Conservation (phyloP, 2,888 invertebrate species). For the Cephus rjabovi region DNA sequence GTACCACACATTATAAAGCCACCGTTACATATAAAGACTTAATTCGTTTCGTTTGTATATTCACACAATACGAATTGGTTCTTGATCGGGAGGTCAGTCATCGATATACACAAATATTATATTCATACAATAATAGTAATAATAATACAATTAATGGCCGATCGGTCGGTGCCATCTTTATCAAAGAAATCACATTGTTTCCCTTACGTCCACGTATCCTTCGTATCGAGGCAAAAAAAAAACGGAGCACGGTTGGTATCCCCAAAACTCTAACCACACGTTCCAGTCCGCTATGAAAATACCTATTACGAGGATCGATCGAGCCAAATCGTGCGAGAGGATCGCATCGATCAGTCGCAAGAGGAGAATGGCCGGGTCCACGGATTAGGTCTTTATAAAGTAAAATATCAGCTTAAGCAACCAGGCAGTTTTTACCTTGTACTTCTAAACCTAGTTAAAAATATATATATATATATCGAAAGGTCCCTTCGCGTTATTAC, state of each 20-base stretch:
- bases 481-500: too few relatives aligned
- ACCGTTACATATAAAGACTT: slow-evolving; percentile 27
- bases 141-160: too few relatives aligned
- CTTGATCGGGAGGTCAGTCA: not conserved
- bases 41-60: slow-evolving; percentile 25
- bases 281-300: slow-evolving; percentile 27
- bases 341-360: slow-evolving; percentile 19
- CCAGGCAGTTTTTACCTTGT: slow-evolving; percentile 24
- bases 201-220: too few relatives aligned
- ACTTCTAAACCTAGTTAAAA: slow-evolving; percentile 17
- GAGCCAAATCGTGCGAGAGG: not conserved
- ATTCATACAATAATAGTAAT: too few relatives aligned
- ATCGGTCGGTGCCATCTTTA: too few relatives aligned
- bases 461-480: slow-evolving; percentile 7
- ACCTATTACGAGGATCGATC: slow-evolving; percentile 22
- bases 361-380: slow-evolving; percentile 24
- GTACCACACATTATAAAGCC: not conserved
- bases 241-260: too few relatives aligned
- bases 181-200: too few relatives aligned
- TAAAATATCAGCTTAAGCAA: slow-evolving; percentile 25
- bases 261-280: slow-evolving; percentile 26
- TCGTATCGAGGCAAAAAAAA: too few relatives aligned
- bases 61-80: slow-evolving; percentile 1
- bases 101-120: too few relatives aligned
- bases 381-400: slow-evolving; percentile 29